Base-by-base conservation (phyloP, 2,888 invertebrate species). In the Amaurobius ferox region DNA sequence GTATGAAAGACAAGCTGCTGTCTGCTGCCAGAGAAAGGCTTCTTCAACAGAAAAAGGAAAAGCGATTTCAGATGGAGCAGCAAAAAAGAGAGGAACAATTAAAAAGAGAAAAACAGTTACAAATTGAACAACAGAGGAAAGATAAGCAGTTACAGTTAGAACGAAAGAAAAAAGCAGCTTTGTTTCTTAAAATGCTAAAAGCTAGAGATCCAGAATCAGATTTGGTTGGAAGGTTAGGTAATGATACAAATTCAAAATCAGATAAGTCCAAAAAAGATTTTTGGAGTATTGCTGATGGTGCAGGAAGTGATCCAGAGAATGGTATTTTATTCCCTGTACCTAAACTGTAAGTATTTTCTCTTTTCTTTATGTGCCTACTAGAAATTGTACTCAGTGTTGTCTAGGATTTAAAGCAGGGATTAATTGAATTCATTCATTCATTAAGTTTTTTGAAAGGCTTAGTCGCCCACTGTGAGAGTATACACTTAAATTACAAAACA, bases 91-190 rank as follows among this genome's bases (percentile, higher is more conserved):
- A 77, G 40, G 83, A 85, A 7, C 83, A 72, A 29, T 30, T 67
- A 7, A 77, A 67, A 11, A 79, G 72, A 55, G 87, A 91, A 81
- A 89, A 35, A 23, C 77, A 66, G 19, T 30, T 35, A 39, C 72
- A 90, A 48, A 88, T 92, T 19, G 91, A 91, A 2, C 89, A 91
- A 85, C 90, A 90, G 0, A 86, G 90, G 35, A 90, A 90, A 55
- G 92, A 92, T 76, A 91, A 91, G 87, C 91, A 91, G 81, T 86
- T 92, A 28, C 91, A 92, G 88, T 89, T 90, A 23, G 96, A 96
- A 90, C 92, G 97, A 0, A 95, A 96, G 89, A 94, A 94, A 30
- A 95, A 95, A 89, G 97, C 96, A 0, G 95, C 96, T 11, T 95
- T 95, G 90, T 97, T 97, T 91, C 93, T 96, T 11, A 93, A 93